These are phyloP conservation scores for Dromaius novaehollandiae DNA, from an alignment of 2,113 vertebrate genomes.

Conservation along the genomic window DNA sequence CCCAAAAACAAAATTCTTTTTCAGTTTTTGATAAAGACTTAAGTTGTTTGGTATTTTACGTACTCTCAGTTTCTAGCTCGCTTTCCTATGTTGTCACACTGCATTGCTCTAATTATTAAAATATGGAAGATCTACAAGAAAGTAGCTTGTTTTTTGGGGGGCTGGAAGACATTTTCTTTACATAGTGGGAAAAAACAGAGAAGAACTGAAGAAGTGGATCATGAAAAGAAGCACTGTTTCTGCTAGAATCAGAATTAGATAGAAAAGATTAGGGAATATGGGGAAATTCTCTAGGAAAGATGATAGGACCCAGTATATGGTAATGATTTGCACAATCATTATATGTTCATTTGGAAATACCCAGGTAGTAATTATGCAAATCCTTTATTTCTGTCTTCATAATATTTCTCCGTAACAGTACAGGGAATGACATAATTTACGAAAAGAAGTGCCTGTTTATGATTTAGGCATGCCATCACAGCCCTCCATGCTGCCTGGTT, in stretches of 20 bases:
- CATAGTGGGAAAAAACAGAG: neutral
- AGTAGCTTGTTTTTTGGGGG: neutral
- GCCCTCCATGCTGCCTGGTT: neutral
- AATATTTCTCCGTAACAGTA: neutral
- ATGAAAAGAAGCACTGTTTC: neutral
- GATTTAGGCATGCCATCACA: neutral
- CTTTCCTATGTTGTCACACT: neutral
- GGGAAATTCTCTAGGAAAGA: neutral
- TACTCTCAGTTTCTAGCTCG: neutral
- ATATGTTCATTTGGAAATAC: neutral
- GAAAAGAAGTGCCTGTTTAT: neutral
- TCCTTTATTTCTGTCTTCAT: neutral
- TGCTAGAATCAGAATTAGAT: neutral
- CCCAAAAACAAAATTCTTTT: neutral
- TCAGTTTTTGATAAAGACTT: neutral
- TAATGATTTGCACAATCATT: neutral
- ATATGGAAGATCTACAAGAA: neutral
- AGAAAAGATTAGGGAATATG: neutral
- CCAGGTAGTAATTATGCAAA: neutral
- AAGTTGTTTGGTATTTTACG: neutral
- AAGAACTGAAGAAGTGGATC: neutral
- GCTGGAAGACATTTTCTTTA: neutral
- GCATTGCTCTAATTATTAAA: neutral
- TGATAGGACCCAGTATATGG: fast-evolving
- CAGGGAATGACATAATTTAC: neutral